Conservation (phyloP, 2,888 invertebrate genomes). For the Drosophila mayaguana region DNA sequence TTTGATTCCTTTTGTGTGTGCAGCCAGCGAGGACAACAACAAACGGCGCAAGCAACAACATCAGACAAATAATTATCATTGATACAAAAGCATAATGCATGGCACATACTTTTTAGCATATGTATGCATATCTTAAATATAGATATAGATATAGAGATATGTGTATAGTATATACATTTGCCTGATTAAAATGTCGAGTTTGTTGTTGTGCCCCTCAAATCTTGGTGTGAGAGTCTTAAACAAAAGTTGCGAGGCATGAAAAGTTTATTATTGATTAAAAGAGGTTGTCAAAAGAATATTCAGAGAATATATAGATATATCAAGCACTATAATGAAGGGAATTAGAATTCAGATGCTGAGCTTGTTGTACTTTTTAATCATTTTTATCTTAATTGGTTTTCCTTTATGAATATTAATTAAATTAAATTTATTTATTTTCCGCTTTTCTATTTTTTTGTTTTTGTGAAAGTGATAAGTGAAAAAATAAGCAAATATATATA, state of each 20-base stretch:
- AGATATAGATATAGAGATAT: constrained; percentile 28
- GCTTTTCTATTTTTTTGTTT: background rate
- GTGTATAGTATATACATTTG: constrained; percentile 49
- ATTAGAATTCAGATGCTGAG: too few species aligned
- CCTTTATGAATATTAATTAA: background rate
- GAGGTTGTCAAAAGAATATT: background rate
- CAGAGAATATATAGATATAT: background rate
- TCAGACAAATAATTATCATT: constrained; percentile 80
- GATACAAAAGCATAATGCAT: constrained; percentile 71
- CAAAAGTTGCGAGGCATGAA: background rate
- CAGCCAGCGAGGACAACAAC: constrained; percentile 55
- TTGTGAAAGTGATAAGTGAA: background rate
- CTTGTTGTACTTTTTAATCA: too few species aligned
- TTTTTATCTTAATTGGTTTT: background rate
- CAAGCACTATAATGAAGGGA: too few species aligned
- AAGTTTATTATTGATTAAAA: constrained; percentile 5
- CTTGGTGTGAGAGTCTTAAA: background rate
- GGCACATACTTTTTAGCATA: constrained; percentile 20
- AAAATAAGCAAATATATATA: background rate
- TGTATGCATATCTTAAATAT: constrained; percentile 49
- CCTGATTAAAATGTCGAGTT: constrained; percentile 55
- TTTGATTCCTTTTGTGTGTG: constrained; percentile 80
- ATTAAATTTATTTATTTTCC: background rate
- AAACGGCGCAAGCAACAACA: constrained; percentile 2
- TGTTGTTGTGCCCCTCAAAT: background rate